Evolutionary conservation across 2,113 vertebrate species (phyloP), one percentile per base, ranked within the genome.

Genomic region (Scartelaos histophorus): DNA sequence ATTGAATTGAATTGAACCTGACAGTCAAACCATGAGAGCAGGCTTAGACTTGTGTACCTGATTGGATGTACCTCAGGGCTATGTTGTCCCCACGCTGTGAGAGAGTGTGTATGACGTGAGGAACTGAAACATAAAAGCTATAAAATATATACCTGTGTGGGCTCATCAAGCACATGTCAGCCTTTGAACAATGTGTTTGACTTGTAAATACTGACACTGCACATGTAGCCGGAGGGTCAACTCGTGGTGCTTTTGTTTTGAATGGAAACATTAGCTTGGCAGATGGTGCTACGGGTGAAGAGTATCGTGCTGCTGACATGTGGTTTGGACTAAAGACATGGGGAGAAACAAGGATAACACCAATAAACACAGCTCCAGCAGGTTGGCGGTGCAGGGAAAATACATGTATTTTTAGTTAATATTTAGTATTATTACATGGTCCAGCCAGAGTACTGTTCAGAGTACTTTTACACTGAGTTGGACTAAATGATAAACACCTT

Each of bases 261-360:
- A 85, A 66, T 81, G 66, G 82, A 86, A 90, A 85, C 75, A 84
- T 77, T 67, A 71, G 70, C 46, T 76, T 54, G 65, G 46, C 71
- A 82, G 81, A 86, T 78, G 78, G 60, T 24, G 35, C 66, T 65
- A 69, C 0, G 21, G 7, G 5, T 45, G 57, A 66, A 66, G 73
- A 76, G 34, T 22, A 12, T 24, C 19, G 35, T 19, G 16, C 66
- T 81, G 85, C 82, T 82, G 87, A 85, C 71, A 67, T 7, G 13
- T 88, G 80, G 90, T 88, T 83, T 85, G 70, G 73, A 82, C 69
- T 75, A 57, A 76, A 83, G 75, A 80, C 73, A 47, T n/a, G 80
- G 35, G 19, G 70, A 58, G 75, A 66, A 85, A 84, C 76, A 87
- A 24, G 35, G 56, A 1, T 21, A n/a, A 54, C 51, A 7, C 51